Evolutionary conservation across 2,797 vertebrate species (phyloP).

Genomic region (Sciaenops ocellatus): DNA sequence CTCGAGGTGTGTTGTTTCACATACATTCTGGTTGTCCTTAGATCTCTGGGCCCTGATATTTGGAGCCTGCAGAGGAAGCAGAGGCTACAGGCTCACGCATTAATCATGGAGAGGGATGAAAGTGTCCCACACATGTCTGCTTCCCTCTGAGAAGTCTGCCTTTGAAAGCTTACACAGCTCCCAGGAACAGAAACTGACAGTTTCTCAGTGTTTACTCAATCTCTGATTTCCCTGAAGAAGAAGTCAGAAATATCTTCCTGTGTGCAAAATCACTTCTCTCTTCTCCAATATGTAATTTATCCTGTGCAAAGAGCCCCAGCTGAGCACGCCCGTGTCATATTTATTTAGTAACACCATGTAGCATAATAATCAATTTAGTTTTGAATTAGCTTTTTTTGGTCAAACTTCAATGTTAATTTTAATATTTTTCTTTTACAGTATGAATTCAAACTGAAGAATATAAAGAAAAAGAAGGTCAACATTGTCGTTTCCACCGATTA

Average conservation of each 20-base stretch:
- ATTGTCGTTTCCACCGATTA: constrained; percentile 94
- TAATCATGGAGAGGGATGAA: constrained; percentile 74
- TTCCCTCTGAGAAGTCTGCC: constrained; percentile 49
- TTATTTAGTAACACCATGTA: neutral
- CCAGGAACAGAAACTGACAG: constrained; percentile 57
- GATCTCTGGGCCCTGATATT: constrained; percentile 43
- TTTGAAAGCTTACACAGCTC: constrained; percentile 66
- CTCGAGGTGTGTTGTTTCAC: constrained; percentile 35
- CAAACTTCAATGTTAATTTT: constrained; percentile 12
- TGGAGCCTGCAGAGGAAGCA: constrained; percentile 46
- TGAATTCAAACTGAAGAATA: constrained; percentile 98
- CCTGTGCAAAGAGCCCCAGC: constrained; percentile 34
- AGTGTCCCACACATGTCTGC: constrained; percentile 64
- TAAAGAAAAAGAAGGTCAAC: constrained; percentile 99
- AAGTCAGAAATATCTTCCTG: constrained; percentile 41
- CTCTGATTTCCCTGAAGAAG: constrained; percentile 53
- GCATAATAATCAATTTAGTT: constrained; percentile 4
- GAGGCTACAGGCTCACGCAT: constrained; percentile 36
- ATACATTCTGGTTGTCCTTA: constrained; percentile 38
- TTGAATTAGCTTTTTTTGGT: neutral
- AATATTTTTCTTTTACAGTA: constrained; percentile 84
- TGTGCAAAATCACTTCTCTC: neutral
- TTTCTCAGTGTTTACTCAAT: constrained; percentile 66
- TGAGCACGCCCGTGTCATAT: neutral
- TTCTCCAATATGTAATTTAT: constrained; percentile 32